Base-by-base conservation (phyloP, 1,140 invertebrate genomes). In the Drosophila teissieri region DNA sequence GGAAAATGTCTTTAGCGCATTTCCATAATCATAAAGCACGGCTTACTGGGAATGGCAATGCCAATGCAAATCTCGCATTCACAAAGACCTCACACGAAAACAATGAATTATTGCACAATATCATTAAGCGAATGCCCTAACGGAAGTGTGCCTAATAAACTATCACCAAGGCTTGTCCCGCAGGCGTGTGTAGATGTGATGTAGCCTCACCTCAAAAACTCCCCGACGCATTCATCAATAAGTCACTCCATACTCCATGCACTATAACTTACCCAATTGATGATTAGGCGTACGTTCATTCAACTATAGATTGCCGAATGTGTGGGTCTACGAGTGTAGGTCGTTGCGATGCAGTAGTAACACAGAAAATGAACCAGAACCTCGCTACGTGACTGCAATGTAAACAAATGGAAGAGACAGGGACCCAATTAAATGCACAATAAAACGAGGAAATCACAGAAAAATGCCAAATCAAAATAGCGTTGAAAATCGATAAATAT, bases 61-160 rank as follows among this genome's bases (percentile, higher is more conserved):
- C 27, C 48, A 77, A 77, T 57, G 61, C 49, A 75, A 65, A 53
- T 39, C 51, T 67, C 37, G 44, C 68, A 70, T 55, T 34, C 11
- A 2, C 34, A 31, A 5, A 72, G 65, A 57, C 68, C 70, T 67
- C 51, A 60, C 55, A 73, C 39, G 24, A 60, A 53, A 73, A 69
- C 74, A 68, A 69, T 78, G 57, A 68, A 51, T 79, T 56, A 72
- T 82, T 78, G 36, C 54, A 68, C 73, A 82, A 81, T 48, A 63
- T 70, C 22, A 52, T 73, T 53, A 46, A 64, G 57, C 54, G 45
- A 31, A 31, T 52, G 62, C 48, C 73, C 58, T 72, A 73, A 68
- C 70, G 84, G 83, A 88, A 88, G 80, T 69, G 76, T 42, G 62
- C 67, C 46, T 64, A 57, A 73, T 74, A 78, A 78, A 75, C 34